A percentile compares a stretch with the other conserved stretches of the same genome.
phyloP scores from a whole-genome alignment of 2,888 invertebrate species.

The Heliconius ismenius region DNA sequence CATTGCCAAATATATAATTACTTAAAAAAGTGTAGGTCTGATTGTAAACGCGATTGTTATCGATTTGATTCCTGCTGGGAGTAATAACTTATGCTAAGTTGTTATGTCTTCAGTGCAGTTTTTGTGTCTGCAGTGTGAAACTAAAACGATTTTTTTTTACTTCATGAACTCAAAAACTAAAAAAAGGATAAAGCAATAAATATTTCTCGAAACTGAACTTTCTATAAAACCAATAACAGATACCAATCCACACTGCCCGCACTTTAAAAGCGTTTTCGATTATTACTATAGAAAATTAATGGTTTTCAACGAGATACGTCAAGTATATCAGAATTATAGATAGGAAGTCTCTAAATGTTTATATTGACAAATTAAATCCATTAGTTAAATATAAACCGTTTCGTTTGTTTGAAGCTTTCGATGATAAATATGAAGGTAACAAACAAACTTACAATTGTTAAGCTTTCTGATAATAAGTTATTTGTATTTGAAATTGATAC shows the following conservation, averaged over 20 bases:
- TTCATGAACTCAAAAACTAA: too few species aligned
- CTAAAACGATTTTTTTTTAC: too few species aligned
- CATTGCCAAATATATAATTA: constrained; percentile 9
- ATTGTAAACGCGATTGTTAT: not conserved
- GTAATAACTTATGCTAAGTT: too few species aligned
- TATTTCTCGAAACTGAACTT: not conserved
- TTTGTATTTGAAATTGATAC: constrained; percentile 2
- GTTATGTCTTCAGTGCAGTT: too few species aligned
- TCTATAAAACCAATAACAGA: constrained; percentile 1
- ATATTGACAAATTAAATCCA: constrained; percentile 75
- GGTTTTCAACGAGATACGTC: not conserved
- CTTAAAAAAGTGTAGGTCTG: not conserved
- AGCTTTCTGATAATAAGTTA: constrained; percentile 2
- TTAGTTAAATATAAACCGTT: constrained; percentile 54
- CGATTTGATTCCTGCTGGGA: not conserved
- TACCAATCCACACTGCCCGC: not conserved
- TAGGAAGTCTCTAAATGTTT: constrained; percentile 6
- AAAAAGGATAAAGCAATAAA: not conserved
- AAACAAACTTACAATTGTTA: constrained; percentile 21
- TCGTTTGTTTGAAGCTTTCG: constrained; percentile 33
- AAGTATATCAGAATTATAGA: not conserved
- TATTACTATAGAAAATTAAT: not conserved
- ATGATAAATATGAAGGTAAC: constrained; percentile 22
- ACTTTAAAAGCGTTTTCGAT: not conserved
- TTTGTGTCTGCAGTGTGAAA: too few species aligned